A percentile compares a stretch with the other conserved stretches of the same genome.
These are phyloP conservation scores for Scaptomyza hsui DNA, from an alignment of 1,140 invertebrate genomes.

Conservation along the genomic window DNA sequence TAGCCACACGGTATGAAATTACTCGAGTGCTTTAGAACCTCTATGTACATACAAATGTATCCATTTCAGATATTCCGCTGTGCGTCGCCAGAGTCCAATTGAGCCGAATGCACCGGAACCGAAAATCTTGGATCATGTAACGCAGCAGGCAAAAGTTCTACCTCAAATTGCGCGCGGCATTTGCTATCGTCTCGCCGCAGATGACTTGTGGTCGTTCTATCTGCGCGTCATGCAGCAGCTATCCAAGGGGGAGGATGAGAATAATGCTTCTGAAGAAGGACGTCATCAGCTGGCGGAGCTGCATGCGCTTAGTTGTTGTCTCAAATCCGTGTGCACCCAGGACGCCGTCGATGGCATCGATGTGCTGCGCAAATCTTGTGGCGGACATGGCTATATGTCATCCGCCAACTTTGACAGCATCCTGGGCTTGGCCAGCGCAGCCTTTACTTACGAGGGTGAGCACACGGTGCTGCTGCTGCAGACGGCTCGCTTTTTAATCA, in stretches of 20 bases:
- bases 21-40: not conserved
- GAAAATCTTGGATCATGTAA: constrained; percentile 95
- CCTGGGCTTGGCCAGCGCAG: constrained; percentile 91
- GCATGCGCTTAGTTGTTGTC: constrained; percentile 94
- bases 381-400: constrained; percentile 96
- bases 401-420: constrained; percentile 92
- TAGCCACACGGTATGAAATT: constrained; percentile 86
- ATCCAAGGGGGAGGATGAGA: too few species aligned
- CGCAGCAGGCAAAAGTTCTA: constrained; percentile 96
- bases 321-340: constrained; percentile 93
- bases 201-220: constrained; percentile 92
- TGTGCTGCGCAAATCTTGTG: constrained; percentile 91
- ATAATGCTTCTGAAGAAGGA: constrained; percentile 85
- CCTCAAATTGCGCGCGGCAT: constrained; percentile 91
- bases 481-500: constrained; percentile 92
- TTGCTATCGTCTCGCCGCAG: constrained; percentile 90
- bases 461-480: constrained; percentile 96
- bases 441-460: constrained; percentile 97
- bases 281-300: constrained; percentile 89
- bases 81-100: constrained; percentile 93
- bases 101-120: constrained; percentile 90
- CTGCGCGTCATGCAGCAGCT: constrained; percentile 89
- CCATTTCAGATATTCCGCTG: constrained; percentile 90
- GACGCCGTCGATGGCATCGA: constrained; percentile 91
- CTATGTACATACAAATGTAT: too few species aligned